Base-by-base conservation (phyloP, 2,113 vertebrate genomes). In the Poicephalus meyeri region DNA sequence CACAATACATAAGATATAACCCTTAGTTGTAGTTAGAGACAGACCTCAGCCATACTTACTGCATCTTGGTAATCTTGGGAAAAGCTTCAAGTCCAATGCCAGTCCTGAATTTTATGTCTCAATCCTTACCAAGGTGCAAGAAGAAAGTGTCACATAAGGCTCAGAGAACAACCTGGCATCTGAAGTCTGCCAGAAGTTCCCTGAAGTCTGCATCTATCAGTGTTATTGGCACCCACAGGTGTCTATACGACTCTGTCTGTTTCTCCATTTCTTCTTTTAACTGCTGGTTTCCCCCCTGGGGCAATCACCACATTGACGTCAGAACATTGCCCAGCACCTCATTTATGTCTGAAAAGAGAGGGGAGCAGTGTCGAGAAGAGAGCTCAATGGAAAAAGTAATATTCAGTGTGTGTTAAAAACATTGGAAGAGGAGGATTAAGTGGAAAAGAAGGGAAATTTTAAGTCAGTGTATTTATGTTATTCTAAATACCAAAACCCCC, bases 361-460 rank as follows among this genome's bases (percentile, higher is more conserved):
- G 60, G 60, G 76, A 97, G 91, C 9, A 35, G 81, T 88, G 88
- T 91, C 88, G 72, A 94, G 90, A 90, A 68, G 94, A 91, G 85
- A 96, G 44, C 33, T 90, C 82, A 66, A 74, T 95, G 95, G 94
- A 96, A 97, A 97, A 94, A 96, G 89, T 74, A 96, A 96, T 96
- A 96, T 86, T 96, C 85, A 60, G 52, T 76, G 88, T 91, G 72
- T 96, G 93, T 78, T 96, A 91, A 95, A 97, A 92, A 56, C 93
- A 91, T 94, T 94, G 88, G 86, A 64, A 42, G 85, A 95, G 76
- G 72, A 90, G 50, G 39, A 95, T 39, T 87, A 93, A 88, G 63
- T 93, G 52, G 79, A 94, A 93, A 53, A 86, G 76, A 94, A 91
- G 90, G 88, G 90, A 94, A 96, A 94, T 69, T 88, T 94, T 82